Base-by-base conservation (phyloP, 2,888 invertebrate species). In the Brachynemurus nebulosus region DNA sequence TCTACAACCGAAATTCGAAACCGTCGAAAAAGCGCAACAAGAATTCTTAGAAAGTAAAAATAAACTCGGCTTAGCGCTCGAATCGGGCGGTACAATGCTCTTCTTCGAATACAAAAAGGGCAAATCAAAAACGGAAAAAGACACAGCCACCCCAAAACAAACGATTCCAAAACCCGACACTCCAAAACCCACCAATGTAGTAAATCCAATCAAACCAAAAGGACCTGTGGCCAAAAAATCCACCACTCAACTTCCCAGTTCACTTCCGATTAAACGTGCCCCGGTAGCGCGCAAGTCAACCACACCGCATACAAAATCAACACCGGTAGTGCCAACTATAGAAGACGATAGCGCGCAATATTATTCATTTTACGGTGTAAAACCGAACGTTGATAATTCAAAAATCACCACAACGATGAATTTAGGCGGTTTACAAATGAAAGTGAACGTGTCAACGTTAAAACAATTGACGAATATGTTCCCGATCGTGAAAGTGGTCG, bases 381-480 rank as follows among this genome's bases (percentile, higher is more conserved):
- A 57, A 44, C 66, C 71, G 0, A 54, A 54, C 0, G 53, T 62
- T 1, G 54, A 67, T 2, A 60, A 67, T 2, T 55, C 58, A 0
- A 61, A 66, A 6, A 63, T 76, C 1, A 70, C 62, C 2, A 69
- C 73, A 0, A 61, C 66, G 1, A 69, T 76, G 61, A 66, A 72
- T 0, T 63, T 75, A 40, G 68, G 66, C 23, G 71, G 71, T n/a
- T 65, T 64, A 11, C 58, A 62, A 47, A 64, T 73, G 55, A 62
- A 61, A 44, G 63, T 69, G 47, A 67, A 68, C 8, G 64, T 73
- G 38, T 61, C 65, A 9, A 69, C 71, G 44, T 59, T 78, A 30
- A 65, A 66, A 25, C 67, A 68, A 45, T 58, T 73, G 5, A 60
- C 74, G 9, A 65, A 73, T 41, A 66, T 76, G 36, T 61, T 71